A percentile compares a stretch with the other conserved stretches of the same genome.
These are phyloP conservation scores for Macropus fuliginosus DNA, from an alignment of 2,797 vertebrate genomes.

Conservation along the genomic window DNA sequence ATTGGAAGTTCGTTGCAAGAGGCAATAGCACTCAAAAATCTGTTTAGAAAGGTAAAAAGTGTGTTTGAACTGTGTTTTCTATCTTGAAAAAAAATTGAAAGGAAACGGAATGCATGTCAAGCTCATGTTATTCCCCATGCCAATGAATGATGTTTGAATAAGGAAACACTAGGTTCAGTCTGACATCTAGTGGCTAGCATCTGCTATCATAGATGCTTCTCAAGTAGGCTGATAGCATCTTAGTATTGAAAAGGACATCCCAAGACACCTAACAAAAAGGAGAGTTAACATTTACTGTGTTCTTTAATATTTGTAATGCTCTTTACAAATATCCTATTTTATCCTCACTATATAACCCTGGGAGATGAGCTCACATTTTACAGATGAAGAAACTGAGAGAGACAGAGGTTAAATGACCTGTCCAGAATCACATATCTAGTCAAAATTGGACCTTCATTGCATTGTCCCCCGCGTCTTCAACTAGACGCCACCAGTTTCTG, in stretches of 20 bases:
- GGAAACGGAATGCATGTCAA: not conserved
- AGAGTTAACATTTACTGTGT: not conserved
- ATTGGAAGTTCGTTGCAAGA: not conserved
- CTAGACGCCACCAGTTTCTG: not conserved
- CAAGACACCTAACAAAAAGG: not conserved
- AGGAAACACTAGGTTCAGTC: not conserved
- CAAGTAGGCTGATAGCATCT: not conserved
- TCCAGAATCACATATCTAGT: not conserved
- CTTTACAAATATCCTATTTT: not conserved
- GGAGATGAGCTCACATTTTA: not conserved
- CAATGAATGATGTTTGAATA: not conserved
- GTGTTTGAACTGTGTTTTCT: not conserved
- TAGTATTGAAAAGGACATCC: not conserved
- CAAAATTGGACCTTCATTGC: not conserved
- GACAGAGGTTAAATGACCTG: not conserved
- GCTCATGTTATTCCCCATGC: not conserved
- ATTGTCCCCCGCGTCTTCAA: not conserved
- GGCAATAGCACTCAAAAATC: not conserved
- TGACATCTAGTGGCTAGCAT: conserved; percentile 73
- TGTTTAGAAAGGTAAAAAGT: not conserved
- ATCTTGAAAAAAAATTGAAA: not conserved
- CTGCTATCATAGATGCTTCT: not conserved
- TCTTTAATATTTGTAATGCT: not conserved
- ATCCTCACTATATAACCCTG: not conserved
- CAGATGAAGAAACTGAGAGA: not conserved